These are phyloP conservation scores for Rhinichthys osculus DNA, from an alignment of 2,797 vertebrate species.

Conservation along the genomic window DNA sequence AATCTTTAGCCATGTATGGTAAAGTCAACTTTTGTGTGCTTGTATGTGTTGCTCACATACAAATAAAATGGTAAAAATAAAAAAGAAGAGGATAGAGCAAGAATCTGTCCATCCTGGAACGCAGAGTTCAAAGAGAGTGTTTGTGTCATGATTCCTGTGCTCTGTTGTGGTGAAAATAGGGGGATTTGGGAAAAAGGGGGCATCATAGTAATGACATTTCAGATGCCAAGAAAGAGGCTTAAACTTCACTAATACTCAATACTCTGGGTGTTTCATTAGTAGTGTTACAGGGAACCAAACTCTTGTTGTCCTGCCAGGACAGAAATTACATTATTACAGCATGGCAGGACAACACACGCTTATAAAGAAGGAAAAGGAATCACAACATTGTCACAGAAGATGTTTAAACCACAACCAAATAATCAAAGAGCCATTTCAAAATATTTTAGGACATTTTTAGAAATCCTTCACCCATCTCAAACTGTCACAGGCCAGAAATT, in stretches of 20 bases:
- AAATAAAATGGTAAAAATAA: not conserved
- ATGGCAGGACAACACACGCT: conserved; percentile 8
- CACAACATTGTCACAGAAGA: not conserved
- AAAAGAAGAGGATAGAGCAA: not conserved
- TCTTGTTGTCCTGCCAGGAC: conserved; percentile 30
- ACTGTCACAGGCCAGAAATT: not conserved
- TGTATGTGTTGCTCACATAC: not conserved
- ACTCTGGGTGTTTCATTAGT: conserved; percentile 26
- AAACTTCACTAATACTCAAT: conserved; percentile 6
- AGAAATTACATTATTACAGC: not conserved
- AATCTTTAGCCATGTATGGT: not conserved
- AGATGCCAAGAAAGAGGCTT: not conserved
- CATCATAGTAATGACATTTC: conserved; percentile 10
- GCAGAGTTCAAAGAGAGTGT: conserved; percentile 1
- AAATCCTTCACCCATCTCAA: not conserved
- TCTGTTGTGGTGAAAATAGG: not conserved
- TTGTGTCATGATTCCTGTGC: not conserved
- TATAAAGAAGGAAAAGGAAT: not conserved
- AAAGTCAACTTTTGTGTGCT: not conserved
- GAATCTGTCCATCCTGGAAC: not conserved
- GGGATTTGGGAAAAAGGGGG: not conserved
- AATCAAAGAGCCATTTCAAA: not conserved
- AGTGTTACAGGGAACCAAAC: not conserved
- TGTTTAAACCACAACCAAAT: conserved; percentile 11
- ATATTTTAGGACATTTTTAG: not conserved